These are phyloP conservation scores for Eulemur albifrons DNA, from an alignment of 2,797 vertebrate species.

Conservation along the genomic window DNA sequence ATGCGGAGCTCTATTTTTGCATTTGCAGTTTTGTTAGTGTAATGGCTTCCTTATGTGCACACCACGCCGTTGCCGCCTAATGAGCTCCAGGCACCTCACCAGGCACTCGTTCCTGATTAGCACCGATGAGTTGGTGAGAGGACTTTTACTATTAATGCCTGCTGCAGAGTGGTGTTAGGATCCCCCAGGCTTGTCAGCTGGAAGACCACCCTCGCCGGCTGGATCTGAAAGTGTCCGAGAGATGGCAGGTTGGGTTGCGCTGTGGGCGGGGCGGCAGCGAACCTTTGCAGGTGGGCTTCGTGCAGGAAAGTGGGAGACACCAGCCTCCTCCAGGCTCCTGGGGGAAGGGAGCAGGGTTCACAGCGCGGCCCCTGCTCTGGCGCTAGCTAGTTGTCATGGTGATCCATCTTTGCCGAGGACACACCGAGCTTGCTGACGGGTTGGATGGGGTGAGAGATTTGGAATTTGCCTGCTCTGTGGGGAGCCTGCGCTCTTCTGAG, in stretches of 20 bases:
- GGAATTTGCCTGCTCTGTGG: not conserved
- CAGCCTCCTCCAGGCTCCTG: not conserved
- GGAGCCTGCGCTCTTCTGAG: not conserved
- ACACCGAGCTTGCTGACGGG: not conserved
- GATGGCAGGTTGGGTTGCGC: not conserved
- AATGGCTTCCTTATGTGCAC: constrained; percentile 61
- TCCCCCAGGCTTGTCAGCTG: not conserved
- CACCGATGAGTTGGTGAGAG: not conserved
- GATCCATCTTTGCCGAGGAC: not conserved
- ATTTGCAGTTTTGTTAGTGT: constrained; percentile 51
- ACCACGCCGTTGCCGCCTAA: not conserved
- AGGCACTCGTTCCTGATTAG: not conserved
- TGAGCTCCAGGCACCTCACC: constrained; percentile 28
- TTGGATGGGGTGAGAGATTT: not conserved
- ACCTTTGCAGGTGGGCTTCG: not conserved
- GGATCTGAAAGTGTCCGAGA: not conserved
- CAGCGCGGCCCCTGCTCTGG: not conserved
- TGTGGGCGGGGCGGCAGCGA: fast-evolving
- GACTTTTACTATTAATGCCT: not conserved
- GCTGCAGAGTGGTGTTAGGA: not conserved
- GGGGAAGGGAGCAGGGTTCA: not conserved
- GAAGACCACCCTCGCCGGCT: not conserved
- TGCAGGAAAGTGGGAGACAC: not conserved
- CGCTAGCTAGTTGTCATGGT: not conserved
- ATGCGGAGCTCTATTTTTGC: constrained; percentile 72